phyloP scores from a whole-genome alignment of 2,113 vertebrate genomes.

The Agapornis roseicollis region DNA sequence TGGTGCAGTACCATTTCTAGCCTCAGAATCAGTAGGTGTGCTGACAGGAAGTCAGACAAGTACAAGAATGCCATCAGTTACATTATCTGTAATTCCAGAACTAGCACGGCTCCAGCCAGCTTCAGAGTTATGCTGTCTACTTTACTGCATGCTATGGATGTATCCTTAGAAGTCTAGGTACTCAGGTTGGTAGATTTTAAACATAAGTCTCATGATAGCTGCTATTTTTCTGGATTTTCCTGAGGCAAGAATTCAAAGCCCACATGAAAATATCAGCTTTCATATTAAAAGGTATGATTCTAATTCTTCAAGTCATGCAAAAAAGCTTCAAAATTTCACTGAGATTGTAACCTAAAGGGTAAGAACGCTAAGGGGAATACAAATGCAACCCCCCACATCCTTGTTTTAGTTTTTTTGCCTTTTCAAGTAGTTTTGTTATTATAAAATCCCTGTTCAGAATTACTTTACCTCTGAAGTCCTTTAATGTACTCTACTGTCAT shows the following conservation, averaged over 20 bases:
- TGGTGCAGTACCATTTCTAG: not conserved
- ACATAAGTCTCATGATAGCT: not conserved
- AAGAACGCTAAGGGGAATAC: not conserved
- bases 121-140: not conserved
- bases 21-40: not conserved
- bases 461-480: not conserved
- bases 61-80: slow-evolving; percentile 29
- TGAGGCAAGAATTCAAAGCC: not conserved
- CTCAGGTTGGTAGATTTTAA: not conserved
- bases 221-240: not conserved
- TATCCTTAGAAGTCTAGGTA: not conserved
- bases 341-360: not conserved
- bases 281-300: not conserved
- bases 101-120: not conserved
- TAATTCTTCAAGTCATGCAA: not conserved
- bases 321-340: not conserved
- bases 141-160: not conserved
- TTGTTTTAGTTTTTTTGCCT: not conserved
- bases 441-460: not conserved
- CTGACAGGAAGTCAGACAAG: slow-evolving; percentile 14
- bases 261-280: not conserved
- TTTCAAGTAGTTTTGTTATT: not conserved
- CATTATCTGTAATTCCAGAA: not conserved
- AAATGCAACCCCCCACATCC: not conserved
- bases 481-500: not conserved